Base-by-base conservation (phyloP, 2,888 invertebrate species). In the Platypus cylindrus region DNA sequence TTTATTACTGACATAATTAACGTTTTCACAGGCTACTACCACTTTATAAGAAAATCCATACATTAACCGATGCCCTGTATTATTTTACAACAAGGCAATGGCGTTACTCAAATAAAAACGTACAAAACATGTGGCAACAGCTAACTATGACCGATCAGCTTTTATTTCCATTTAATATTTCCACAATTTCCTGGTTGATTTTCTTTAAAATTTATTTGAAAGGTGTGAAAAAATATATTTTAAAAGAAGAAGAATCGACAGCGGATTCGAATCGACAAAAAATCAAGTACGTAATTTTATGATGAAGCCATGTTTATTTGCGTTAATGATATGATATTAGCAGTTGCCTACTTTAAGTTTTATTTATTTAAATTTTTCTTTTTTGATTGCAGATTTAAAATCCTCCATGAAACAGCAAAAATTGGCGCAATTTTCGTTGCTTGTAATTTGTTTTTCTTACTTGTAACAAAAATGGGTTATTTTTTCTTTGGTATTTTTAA, bases 81-180 rank as follows among this genome's bases (percentile, higher is more conserved):
- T 85, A 79, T 55, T 93, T 93, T 62, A 72, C 73, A 33, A 72
- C 70, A 14, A 64, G 70, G n/a, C 71, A 79, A 34, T 87, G 89
- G 71, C 55, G 56, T 0, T 86, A 85, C 56, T 65, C 68, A 20
- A 78, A 77, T 43, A 58, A 65, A 30, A 77, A 83, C 50, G 73
- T 74, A 0, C 56, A 66, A 14, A 57, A 59, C 8, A 60, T 82
- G 3, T 78, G 75, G 74, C 55, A 54, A n/a, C 62, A 62, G 27
- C 49, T 74, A 43, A 61, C 61, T 38, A 48, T 53, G 1, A 57
- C 55, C 33, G 73, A 71, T 45, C 58, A 59, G 46, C 52, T 66
- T 60, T 42, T 79, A 31, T 90, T 81, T 55, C 73, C 74, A 7
- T 85, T 89, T 58, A 77, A 78, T 52, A 75, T 89, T 62, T 57